Evolutionary conservation across 2,888 invertebrate species (phyloP).

Genomic region (Nematopogon swammerdamellus): DNA sequence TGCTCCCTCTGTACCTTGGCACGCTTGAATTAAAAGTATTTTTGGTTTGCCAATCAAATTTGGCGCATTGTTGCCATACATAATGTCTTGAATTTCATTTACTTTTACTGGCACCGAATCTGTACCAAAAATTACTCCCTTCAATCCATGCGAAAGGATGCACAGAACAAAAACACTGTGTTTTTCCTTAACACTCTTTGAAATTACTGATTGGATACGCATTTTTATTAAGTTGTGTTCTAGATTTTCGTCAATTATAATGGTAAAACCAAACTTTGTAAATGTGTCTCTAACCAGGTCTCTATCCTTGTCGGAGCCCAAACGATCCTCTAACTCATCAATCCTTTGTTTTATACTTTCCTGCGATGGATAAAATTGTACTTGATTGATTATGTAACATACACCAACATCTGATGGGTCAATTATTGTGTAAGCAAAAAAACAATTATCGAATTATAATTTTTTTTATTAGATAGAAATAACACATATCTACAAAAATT

Average conservation of each 20-base stretch:
- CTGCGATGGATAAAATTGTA: conserved; percentile 35
- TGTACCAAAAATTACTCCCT: conserved; percentile 38
- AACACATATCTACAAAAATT: no score
- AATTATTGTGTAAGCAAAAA: conserved; percentile 32
- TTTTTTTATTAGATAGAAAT: no score
- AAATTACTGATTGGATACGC: conserved; percentile 27
- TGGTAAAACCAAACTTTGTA: conserved; percentile 33
- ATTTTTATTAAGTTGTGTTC: conserved; percentile 26
- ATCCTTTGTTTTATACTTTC: conserved; percentile 23
- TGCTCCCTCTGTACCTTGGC: conserved; percentile 27
- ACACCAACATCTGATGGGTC: conserved; percentile 31
- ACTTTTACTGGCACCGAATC: conserved; percentile 39
- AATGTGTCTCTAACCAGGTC: conserved; percentile 27
- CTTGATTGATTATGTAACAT: conserved; percentile 42
- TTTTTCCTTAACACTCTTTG: conserved; percentile 20
- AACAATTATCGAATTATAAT: no score
- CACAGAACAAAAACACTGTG: conserved; percentile 44
- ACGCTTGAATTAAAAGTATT: conserved; percentile 40
- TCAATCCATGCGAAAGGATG: conserved; percentile 42
- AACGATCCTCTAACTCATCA: conserved; percentile 20
- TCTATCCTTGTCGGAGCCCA: conserved; percentile 33
- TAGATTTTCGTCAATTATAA: conserved; percentile 27
- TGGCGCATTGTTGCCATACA: conserved; percentile 30
- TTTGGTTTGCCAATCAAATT: conserved; percentile 34
- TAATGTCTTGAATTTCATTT: no score